phyloP scores from a whole-genome alignment of 2,113 vertebrate species.

The Mus musculus region DNA sequence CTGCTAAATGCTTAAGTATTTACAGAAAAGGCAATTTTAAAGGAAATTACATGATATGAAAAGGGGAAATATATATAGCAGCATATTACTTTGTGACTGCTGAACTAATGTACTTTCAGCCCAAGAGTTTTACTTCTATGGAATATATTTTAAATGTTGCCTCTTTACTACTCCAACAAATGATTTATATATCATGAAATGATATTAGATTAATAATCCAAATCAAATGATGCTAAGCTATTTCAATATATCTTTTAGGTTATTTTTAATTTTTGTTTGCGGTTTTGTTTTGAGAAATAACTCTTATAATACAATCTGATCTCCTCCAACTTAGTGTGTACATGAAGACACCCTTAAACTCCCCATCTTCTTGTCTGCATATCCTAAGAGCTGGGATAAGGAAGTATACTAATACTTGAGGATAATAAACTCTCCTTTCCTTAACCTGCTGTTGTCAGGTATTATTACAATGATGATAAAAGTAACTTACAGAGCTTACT shows the following conservation, averaged over 20 bases:
- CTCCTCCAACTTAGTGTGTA: not conserved
- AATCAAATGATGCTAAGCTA: not conserved
- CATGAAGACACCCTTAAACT: too few species aligned
- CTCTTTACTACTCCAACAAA: not conserved
- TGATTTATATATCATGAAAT: not conserved
- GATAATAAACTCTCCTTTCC: not conserved
- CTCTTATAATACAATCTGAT: too few species aligned
- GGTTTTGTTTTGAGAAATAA: not conserved
- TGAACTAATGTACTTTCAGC: not conserved
- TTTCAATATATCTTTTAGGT: not conserved
- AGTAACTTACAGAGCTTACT: not conserved
- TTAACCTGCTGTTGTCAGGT: not conserved
- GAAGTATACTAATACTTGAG: not conserved
- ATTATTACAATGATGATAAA: not conserved
- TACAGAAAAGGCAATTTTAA: conserved; percentile 41
- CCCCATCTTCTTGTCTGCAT: too few species aligned
- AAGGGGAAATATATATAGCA: not conserved
- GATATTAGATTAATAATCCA: not conserved
- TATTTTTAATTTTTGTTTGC: not conserved
- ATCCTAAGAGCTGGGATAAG: too few species aligned
- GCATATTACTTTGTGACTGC: not conserved
- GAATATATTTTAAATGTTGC: not conserved
- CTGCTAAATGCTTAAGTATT: conserved; percentile 8
- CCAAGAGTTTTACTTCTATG: not conserved
- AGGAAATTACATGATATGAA: not conserved